Conservation (phyloP, 2,888 invertebrate genomes). For the Buathra laborator region DNA sequence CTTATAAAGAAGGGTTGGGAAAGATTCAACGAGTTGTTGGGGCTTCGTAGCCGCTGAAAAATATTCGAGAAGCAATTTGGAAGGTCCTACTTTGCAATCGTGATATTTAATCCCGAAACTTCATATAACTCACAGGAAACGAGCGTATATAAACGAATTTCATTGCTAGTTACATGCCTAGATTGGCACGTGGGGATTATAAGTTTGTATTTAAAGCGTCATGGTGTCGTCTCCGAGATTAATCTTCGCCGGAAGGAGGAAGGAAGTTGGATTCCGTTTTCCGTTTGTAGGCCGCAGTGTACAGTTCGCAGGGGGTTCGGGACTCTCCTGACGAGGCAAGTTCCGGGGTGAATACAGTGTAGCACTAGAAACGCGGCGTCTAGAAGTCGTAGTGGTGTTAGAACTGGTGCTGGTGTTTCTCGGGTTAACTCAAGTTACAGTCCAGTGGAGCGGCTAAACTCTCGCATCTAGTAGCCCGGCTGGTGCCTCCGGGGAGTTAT, state of each 20-base stretch:
- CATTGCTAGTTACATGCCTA: too few species aligned
- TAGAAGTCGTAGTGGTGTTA: constrained; percentile 44
- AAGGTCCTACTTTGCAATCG: too few species aligned
- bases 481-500: constrained; percentile 22
- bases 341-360: constrained; percentile 71
- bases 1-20: too few species aligned
- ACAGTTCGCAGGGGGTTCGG: constrained; percentile 66
- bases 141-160: too few species aligned
- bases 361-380: constrained; percentile 44
- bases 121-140: too few species aligned
- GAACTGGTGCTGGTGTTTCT: constrained; percentile 76
- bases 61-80: not conserved
- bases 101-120: too few species aligned
- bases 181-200: not conserved
- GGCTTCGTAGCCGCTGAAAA: too few species aligned
- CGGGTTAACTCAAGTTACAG: constrained; percentile 83
- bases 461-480: constrained; percentile 72
- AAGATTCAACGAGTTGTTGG: too few species aligned
- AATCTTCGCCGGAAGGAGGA: constrained; percentile 80
- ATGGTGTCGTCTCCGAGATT: constrained; percentile 75
- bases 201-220: constrained; percentile 37
- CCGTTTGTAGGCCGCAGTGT: constrained; percentile 76
- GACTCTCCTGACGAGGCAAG: constrained; percentile 81
- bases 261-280: constrained; percentile 83
- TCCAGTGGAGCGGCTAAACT: constrained; percentile 84